These are phyloP conservation scores for Prunella strophiata DNA, from an alignment of 2,797 vertebrate genomes.

Conservation along the genomic window DNA sequence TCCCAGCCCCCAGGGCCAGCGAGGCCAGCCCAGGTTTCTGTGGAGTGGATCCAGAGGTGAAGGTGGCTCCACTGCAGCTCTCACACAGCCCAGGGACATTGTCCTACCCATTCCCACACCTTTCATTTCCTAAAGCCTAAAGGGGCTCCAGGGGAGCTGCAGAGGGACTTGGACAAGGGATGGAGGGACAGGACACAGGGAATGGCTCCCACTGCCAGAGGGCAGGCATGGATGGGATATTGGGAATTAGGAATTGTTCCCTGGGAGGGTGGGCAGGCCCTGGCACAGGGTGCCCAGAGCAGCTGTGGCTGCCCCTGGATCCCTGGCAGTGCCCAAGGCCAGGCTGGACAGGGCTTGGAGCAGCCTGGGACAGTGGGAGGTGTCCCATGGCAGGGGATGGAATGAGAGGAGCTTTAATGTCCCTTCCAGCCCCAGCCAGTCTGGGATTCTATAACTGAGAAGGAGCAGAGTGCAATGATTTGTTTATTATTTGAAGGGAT, in stretches of 20 bases:
- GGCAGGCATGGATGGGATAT: neutral
- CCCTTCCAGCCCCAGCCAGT: neutral
- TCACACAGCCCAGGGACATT: too few relatives aligned
- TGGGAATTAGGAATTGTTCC: neutral
- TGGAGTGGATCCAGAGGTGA: neutral
- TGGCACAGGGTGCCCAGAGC: neutral
- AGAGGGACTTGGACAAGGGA: neutral
- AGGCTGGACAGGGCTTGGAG: neutral
- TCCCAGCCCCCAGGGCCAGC: neutral
- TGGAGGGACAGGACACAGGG: neutral
- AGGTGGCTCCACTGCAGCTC: neutral
- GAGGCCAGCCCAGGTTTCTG: neutral
- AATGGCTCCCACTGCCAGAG: neutral
- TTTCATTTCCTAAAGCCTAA: rapidly evolving
- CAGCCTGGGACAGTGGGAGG: neutral
- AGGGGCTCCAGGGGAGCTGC: neutral
- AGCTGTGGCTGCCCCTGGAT: neutral
- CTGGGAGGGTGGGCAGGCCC: neutral
- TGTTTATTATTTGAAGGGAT: neutral
- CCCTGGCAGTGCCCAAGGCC: neutral
- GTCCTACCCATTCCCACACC: neutral
- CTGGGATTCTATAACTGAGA: neutral
- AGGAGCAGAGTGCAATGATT: neutral
- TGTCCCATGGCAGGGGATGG: neutral
- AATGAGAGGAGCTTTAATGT: rapidly evolving